Conservation (phyloP, 1,140 invertebrate genomes). For the Drosophila mayri region DNA sequence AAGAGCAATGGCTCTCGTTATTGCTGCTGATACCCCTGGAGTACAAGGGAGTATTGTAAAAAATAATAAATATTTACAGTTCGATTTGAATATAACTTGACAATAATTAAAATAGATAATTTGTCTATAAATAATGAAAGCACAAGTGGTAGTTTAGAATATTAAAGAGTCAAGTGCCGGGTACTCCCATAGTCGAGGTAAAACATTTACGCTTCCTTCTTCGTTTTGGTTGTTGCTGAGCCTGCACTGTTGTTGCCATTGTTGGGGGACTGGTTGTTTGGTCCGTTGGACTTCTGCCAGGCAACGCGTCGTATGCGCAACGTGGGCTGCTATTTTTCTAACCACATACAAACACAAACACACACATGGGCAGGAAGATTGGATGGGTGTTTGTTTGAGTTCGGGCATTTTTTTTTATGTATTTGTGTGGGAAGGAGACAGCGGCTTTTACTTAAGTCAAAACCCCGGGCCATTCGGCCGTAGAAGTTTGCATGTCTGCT, state of each 20-base stretch:
- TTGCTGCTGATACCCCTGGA: constrained; percentile 8
- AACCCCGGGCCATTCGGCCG: constrained; percentile 23
- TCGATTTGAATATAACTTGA: not conserved
- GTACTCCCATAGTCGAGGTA: not conserved
- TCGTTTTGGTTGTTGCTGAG: constrained; percentile 23
- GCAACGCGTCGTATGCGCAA: constrained; percentile 63
- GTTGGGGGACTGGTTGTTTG: constrained; percentile 32
- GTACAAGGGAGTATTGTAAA: not conserved
- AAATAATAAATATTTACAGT: too few species aligned
- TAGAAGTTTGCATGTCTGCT: constrained; percentile 73
- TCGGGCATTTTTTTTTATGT: constrained; percentile 9
- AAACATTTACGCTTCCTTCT: not conserved
- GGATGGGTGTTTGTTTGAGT: constrained; percentile 17
- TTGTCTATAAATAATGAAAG: too few species aligned
- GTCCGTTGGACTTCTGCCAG: constrained; percentile 55
- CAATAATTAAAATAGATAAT: not conserved
- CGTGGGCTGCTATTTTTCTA: constrained; percentile 49
- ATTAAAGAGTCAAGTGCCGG: not conserved
- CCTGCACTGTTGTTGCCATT: constrained; percentile 35
- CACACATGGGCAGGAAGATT: constrained; percentile 13
- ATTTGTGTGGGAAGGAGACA: constrained; percentile 15
- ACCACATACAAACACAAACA: constrained; percentile 40
- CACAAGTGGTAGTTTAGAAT: not conserved
- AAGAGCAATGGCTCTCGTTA: constrained; percentile 33
- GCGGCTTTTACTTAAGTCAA: constrained; percentile 28